phyloP scores from a whole-genome alignment of 2,113 vertebrate genomes.

The Cranoglanis bouderius region DNA sequence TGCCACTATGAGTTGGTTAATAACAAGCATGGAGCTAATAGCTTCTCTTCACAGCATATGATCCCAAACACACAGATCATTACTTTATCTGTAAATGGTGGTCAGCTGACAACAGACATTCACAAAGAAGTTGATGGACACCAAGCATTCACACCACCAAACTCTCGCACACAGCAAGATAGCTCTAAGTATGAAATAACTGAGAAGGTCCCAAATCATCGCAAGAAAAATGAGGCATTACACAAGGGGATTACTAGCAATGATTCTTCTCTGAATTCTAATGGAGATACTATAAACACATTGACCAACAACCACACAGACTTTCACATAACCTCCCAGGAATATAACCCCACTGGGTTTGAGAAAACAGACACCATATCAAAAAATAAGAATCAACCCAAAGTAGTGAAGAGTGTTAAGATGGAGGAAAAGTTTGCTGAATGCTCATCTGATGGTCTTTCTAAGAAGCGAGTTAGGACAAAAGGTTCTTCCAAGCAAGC shows the following conservation, averaged over 20 bases:
- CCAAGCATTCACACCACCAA: slow-evolving; percentile 69
- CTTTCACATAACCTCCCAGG: slow-evolving; percentile 74
- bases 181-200: slow-evolving; percentile 71
- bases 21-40: slow-evolving; percentile 80
- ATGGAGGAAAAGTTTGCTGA: slow-evolving; percentile 79
- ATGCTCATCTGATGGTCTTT: slow-evolving; percentile 72
- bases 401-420: slow-evolving; percentile 70
- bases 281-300: slow-evolving; percentile 76
- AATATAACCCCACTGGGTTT: slow-evolving; percentile 65
- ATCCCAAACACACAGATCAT: slow-evolving; percentile 79
- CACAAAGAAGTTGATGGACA: slow-evolving; percentile 74
- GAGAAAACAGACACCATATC: slow-evolving; percentile 66
- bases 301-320: slow-evolving; percentile 65
- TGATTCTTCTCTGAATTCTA: slow-evolving; percentile 77
- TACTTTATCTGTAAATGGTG: slow-evolving; percentile 84
- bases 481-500: slow-evolving; percentile 78
- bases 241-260: slow-evolving; percentile 71
- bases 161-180: slow-evolving; percentile 68
- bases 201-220: slow-evolving; percentile 65
- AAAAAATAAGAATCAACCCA: slow-evolving; percentile 61
- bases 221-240: slow-evolving; percentile 69
- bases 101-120: slow-evolving; percentile 78
- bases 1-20: slow-evolving; percentile 83
- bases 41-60: slow-evolving; percentile 80
- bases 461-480: slow-evolving; percentile 84